Base-by-base conservation (phyloP, 2,797 vertebrate species). In the Phataginus tricuspis region DNA sequence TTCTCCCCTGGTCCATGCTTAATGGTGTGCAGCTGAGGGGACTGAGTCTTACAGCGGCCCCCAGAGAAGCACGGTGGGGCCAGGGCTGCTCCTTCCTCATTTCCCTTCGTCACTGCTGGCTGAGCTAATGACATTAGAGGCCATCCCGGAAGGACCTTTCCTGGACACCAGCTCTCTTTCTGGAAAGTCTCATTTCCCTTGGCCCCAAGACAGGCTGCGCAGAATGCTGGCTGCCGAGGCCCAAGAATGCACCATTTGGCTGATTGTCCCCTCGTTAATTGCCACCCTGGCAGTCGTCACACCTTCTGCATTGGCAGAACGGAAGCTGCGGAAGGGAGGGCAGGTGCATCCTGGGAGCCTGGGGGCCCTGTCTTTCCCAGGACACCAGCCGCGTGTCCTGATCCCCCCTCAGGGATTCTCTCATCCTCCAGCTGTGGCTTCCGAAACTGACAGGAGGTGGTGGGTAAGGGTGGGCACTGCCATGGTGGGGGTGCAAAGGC, bases 231-330 rank as follows among this genome's bases (percentile, higher is more conserved):
- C 80, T 61, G 77, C 77, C 0, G 12, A 45, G 61, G 80, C 71
- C 82, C 66, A 31, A 64, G 72, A 92, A 91, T 16, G 61, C 5
- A 59, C 53, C 72, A 64, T 90, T 96, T 98, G 96, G 92, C 82
- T 11, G 29, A 55, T 59, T 1, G 6, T 79, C 34, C 69, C 14
- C 29, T 85, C 55, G 83, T 90, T 96, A 95, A 96, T 91, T 87
- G 95, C 45, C 2, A 1, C 78, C 16, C 49, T 96, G 95, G 97
- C 85, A 53, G n/a, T 45, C 0, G 0, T 71, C 31, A 96, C 83
- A 45, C 45, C 63, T 94, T 74, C 42, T 66, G 61, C 14, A 11
- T 69, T 3, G 5, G 92, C 92, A 84, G 96, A 74, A 57, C 0
- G 10, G 95, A 96, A 90, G 87, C 92, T 92, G 45, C 51, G 37